Base-by-base conservation (phyloP, 2,797 vertebrate genomes). In the Chloroceryle inda region DNA sequence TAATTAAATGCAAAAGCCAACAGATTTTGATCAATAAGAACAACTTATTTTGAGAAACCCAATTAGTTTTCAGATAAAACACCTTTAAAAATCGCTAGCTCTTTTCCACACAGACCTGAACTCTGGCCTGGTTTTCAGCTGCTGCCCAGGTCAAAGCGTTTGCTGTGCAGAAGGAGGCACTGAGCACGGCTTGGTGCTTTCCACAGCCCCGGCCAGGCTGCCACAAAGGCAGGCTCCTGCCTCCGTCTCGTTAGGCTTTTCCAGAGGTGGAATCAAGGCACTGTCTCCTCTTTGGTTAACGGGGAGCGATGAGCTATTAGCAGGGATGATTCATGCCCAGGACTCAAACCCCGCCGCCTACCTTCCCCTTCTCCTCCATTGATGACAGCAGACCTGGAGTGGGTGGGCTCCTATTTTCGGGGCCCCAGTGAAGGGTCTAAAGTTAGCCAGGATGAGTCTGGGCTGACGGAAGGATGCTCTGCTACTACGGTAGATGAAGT, bases 381-480 rank as follows among this genome's bases (percentile, higher is more conserved):
- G 95, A 94, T 91, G 95, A 53, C 95, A 95, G 86, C 29, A 40
- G 91, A 37, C 66, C 86, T 11, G 42, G 4, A 38, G 92, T 94
- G 91, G 92, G 95, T 76, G 92, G 91, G 26, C 88, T 95, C 69
- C 96, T 96, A 93, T 96, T 96, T 92, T 87, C 3, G 10, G 80
- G 88, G n/a, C 76, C 68, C 53, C 26, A 0, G 42, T 11, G 66
- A 75, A 87, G 85, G 93, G 78, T 59, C 68, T 83, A 35, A 88
- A 89, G 77, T 61, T 83, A 74, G 62, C 69, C 0, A 0, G 74
- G 66, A 40, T 35, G 69, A 59, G 68, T 93, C 31, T 22, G 29
- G 85, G 81, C 95, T 80, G 92, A 7, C 85, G 49, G 85, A 59
- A 84, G 53, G 75, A 61, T 45, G 2, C 1, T 59, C 76, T 91